phyloP scores from a whole-genome alignment of 2,797 vertebrate species.

The Lacerta viridis region DNA sequence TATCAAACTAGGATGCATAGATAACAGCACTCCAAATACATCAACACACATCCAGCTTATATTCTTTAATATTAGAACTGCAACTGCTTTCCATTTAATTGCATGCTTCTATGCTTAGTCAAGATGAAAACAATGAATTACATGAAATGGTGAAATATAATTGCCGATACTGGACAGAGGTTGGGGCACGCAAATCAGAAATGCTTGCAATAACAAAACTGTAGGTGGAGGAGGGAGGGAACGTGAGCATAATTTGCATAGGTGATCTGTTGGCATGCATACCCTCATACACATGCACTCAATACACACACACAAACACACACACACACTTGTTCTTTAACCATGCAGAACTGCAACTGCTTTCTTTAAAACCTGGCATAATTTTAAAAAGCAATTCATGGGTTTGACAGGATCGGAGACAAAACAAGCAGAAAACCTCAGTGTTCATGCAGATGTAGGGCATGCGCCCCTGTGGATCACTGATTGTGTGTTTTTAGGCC shows the following conservation, averaged over 20 bases:
- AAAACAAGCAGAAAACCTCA: background rate
- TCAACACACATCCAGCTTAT: no score
- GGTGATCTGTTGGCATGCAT: background rate
- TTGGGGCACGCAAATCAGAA: background rate
- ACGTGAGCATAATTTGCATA: background rate
- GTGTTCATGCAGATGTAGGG: background rate
- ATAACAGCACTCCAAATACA: no score
- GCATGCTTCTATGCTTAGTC: background rate
- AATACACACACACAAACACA: background rate
- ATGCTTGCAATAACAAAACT: background rate
- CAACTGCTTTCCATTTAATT: no score
- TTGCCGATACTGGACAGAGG: background rate
- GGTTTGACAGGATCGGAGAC: background rate
- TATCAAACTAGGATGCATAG: no score
- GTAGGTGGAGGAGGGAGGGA: background rate
- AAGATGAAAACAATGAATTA: background rate
- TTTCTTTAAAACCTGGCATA: background rate
- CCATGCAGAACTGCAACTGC: no score
- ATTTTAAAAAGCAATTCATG: background rate
- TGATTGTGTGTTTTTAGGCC: conserved; percentile 41
- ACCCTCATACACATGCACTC: no score
- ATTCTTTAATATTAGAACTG: no score
- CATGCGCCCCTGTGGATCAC: conserved; percentile 1
- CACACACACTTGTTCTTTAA: background rate
- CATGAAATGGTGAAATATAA: background rate